Evolutionary conservation across 2,113 vertebrate genomes (phyloP).

Genomic region (Meleagris gallopavo): DNA sequence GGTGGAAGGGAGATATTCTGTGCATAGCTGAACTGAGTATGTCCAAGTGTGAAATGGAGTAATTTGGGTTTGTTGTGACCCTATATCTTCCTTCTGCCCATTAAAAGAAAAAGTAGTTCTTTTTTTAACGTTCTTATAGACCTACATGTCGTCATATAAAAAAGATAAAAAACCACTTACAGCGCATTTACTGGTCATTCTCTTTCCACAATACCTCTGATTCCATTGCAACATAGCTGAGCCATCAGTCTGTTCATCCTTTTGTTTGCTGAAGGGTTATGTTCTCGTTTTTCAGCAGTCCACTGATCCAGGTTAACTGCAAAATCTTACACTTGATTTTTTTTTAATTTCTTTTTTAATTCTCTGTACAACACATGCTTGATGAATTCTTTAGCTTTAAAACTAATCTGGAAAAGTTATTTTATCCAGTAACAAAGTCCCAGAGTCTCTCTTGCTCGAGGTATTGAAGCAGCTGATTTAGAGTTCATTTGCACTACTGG

Average conservation of each 20-base stretch:
- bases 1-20: neutral
- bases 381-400: neutral
- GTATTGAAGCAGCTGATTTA: neutral
- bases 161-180: neutral
- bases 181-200: neutral
- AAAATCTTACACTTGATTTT: neutral
- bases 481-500: neutral
- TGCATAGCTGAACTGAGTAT: neutral
- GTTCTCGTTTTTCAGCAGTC: neutral
- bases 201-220: neutral
- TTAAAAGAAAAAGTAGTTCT: neutral
- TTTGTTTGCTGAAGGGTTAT: neutral
- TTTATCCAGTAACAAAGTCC: neutral
- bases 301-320: neutral
- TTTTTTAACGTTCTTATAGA: neutral
- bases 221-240: neutral
- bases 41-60: neutral
- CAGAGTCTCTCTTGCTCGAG: neutral
- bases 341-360: neutral
- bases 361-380: neutral
- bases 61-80: neutral
- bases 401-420: neutral
- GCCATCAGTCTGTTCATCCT: rapidly evolving
- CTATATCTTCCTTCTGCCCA: neutral
- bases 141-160: neutral